Base-by-base conservation (phyloP, 1,140 invertebrate species). In the Hycleus phaleratus region DNA sequence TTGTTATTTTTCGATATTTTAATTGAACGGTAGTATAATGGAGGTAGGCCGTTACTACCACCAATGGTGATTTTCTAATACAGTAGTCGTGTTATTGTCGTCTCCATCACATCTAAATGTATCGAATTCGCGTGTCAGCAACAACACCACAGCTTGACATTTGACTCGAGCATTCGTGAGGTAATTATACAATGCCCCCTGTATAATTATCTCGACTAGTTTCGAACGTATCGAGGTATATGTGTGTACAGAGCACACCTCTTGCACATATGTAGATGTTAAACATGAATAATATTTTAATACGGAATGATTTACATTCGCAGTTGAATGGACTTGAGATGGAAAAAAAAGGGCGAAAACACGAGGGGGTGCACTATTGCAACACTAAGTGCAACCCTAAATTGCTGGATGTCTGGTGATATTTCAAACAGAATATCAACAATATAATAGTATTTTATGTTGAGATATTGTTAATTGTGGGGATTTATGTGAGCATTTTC, bases 111-210 rank as follows among this genome's bases (percentile, higher is more conserved):
- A 4, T 4, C 32, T 7, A 32, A 5, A 53, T 53, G 51, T 45
- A 53, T 46, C 46, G 42, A 46, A 53, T 53, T 53, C 46, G 51
- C 51, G 51, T 53, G 51, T 53, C 32, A 32, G 32, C 32, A 32
- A 32, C 38, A 42, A 26, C 46, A 53, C 44, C 42, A 26, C 46
- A 53, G 32, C 53, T 53, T 59, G 57, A 59, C 57, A 59, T 59
- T 59, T 59, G 57, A 59, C 57, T 52, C 46, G 50, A 52, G 49
- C 57, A 59, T 59, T 59, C 57, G 57, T 59, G 57, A 59, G 49
- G 49, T 59, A 59, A 59, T 59, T 59, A 59, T 54, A 54, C 57
- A 59, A 59, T 59, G 49, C 57, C 45, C 48, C 49, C 32, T 38
- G 50, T 54, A 59, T 59, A 59, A 59, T 59, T 59, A 59, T 59